phyloP scores from a whole-genome alignment of 2,797 vertebrate species.

The Enteromius afrohamiltoni region DNA sequence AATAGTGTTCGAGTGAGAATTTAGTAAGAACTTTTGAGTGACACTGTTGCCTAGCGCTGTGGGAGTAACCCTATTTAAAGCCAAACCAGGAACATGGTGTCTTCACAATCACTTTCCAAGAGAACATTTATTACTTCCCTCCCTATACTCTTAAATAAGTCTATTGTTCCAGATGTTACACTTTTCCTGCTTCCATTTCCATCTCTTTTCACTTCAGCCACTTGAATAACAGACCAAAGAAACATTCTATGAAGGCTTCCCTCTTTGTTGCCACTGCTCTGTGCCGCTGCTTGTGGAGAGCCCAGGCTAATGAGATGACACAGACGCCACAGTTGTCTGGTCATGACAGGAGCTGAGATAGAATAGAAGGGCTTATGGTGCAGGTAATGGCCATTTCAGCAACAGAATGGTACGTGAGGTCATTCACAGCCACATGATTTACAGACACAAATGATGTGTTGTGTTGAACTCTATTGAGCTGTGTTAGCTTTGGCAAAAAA shows the following conservation, averaged over 20 bases:
- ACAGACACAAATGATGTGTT: slow-evolving; percentile 25
- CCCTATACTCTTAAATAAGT: slow-evolving; percentile 30
- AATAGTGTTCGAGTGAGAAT: slow-evolving; percentile 5
- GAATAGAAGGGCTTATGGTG: slow-evolving; percentile 17
- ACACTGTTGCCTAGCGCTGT: slow-evolving; percentile 38
- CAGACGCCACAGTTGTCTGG: slow-evolving; percentile 56
- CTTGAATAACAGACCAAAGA: slow-evolving; percentile 58
- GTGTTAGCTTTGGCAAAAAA: neutral
- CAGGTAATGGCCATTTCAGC: slow-evolving; percentile 50
- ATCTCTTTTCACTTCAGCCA: slow-evolving; percentile 43
- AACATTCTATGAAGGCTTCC: slow-evolving; percentile 38
- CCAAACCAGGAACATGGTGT: slow-evolving; percentile 46
- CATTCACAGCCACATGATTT: slow-evolving; percentile 9
- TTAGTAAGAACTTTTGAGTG: slow-evolving; percentile 51
- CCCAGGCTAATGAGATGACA: slow-evolving; percentile 55
- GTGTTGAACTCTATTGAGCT: neutral
- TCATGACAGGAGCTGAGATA: slow-evolving; percentile 54
- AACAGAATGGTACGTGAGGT: slow-evolving; percentile 17
- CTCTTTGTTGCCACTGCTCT: slow-evolving; percentile 39
- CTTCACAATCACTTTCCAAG: slow-evolving; percentile 32
- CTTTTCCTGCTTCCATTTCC: slow-evolving; percentile 42
- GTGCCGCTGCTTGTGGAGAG: slow-evolving; percentile 16
- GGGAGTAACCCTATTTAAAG: slow-evolving; percentile 54
- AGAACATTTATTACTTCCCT: slow-evolving; percentile 47
- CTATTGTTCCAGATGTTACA: slow-evolving; percentile 28